A percentile compares a stretch with the other conserved stretches of the same genome.
phyloP scores from a whole-genome alignment of 2,888 invertebrate genomes.

The Diarsia mendica region DNA sequence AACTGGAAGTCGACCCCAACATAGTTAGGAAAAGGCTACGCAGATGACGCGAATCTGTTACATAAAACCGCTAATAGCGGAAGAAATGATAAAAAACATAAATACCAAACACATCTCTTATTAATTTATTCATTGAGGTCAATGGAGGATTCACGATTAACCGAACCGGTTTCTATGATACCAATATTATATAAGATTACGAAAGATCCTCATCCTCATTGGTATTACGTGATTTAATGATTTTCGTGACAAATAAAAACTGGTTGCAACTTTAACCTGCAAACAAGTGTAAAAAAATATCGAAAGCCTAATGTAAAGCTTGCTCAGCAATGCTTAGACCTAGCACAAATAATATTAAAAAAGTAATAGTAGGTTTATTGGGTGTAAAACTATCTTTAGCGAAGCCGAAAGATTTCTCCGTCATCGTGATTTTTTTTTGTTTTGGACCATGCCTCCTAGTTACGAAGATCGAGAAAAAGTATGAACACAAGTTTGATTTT shows the following conservation, averaged over 20 bases:
- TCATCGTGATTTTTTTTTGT: no score
- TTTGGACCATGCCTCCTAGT: no score
- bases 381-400: no score
- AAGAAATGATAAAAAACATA: constrained; percentile 23
- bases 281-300: not conserved
- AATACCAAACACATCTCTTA: not conserved
- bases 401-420: no score
- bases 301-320: not conserved
- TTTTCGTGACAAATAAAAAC: not conserved
- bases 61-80: constrained; percentile 31
- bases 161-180: constrained; percentile 13
- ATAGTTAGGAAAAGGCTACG: no score
- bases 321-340: not conserved
- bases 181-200: constrained; percentile 5
- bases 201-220: not conserved
- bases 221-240: not conserved
- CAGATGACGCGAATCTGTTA: constrained; percentile 21
- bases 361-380: no score
- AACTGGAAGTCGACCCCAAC: no score
- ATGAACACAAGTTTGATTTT: no score
- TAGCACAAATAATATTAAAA: not conserved
- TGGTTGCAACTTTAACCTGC: not conserved
- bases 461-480: no score
- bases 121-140: constrained; percentile 51
- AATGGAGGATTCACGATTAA: constrained; percentile 15